Evolutionary conservation across 2,797 vertebrate species (phyloP).

Genomic region (Thalassophryne amazonica): DNA sequence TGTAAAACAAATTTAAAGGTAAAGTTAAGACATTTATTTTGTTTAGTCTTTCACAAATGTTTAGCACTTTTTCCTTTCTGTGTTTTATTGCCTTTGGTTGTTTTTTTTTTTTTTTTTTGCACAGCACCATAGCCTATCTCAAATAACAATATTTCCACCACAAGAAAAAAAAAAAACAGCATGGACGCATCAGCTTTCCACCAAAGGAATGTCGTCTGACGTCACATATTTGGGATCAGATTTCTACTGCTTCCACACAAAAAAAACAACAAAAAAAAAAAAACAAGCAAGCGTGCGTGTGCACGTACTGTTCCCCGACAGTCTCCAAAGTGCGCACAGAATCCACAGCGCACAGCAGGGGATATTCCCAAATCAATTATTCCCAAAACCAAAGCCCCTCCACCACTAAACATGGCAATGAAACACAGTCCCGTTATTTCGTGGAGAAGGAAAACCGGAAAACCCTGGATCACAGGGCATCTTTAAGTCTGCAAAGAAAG

Average conservation of each 20-base stretch:
- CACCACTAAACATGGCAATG: constrained; percentile 23
- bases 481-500: too few relatives aligned
- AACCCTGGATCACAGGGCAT: not conserved
- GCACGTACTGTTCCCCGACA: constrained; percentile 26
- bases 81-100: too few relatives aligned
- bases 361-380: constrained; percentile 6
- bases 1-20: too few relatives aligned
- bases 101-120: too few relatives aligned
- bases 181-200: constrained; percentile 74
- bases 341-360: constrained; percentile 56
- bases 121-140: too few relatives aligned
- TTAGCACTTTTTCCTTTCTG: too few relatives aligned
- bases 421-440: constrained; percentile 13
- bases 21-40: too few relatives aligned
- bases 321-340: constrained; percentile 74
- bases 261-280: too few relatives aligned
- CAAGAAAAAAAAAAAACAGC: constrained; percentile 20
- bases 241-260: constrained; percentile 47
- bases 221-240: constrained; percentile 73
- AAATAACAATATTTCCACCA: constrained; percentile 24
- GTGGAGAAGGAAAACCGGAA: not conserved
- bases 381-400: not conserved
- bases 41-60: too few relatives aligned
- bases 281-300: constrained; percentile 1
- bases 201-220: constrained; percentile 74